Conservation (phyloP, 2,113 vertebrate genomes). For the Megaceryle torquata region DNA sequence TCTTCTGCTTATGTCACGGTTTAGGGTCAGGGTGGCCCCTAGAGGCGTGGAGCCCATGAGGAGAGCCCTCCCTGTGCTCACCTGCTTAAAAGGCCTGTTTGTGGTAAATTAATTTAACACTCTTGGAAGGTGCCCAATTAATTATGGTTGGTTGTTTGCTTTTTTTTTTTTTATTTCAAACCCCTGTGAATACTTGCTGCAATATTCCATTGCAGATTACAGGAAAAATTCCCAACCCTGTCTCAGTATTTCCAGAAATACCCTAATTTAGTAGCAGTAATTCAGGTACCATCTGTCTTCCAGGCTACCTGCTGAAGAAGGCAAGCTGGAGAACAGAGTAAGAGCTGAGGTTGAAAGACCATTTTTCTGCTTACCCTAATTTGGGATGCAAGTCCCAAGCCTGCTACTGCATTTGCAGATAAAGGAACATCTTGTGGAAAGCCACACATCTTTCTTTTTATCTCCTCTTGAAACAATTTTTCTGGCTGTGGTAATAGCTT, state of each 20-base stretch:
- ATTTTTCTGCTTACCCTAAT: not conserved
- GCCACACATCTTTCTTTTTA: not conserved
- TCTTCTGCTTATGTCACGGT: not conserved
- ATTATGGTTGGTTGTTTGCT: not conserved
- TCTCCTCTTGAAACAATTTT: not conserved
- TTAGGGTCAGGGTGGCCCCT: too few relatives aligned
- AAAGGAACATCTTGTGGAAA: not conserved
- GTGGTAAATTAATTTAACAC: not conserved
- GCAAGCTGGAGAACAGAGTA: not conserved
- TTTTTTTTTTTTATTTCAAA: not conserved
- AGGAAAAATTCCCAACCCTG: not conserved
- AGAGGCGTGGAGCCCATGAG: too few relatives aligned
- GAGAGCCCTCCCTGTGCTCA: too few relatives aligned
- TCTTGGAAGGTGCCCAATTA: not conserved
- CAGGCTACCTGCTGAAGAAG: not conserved
- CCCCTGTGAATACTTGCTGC: not conserved
- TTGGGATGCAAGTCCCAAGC: not conserved
- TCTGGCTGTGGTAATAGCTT: not conserved
- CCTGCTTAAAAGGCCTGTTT: not conserved
- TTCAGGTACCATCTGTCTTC: not conserved
- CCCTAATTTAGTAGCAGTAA: not conserved
- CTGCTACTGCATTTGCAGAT: not conserved
- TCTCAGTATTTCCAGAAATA: not conserved
- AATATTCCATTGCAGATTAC: not conserved
- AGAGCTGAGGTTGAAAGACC: not conserved